Evolutionary conservation across 2,113 vertebrate species (phyloP).

Genomic region (Cyanoderma ruficeps): DNA sequence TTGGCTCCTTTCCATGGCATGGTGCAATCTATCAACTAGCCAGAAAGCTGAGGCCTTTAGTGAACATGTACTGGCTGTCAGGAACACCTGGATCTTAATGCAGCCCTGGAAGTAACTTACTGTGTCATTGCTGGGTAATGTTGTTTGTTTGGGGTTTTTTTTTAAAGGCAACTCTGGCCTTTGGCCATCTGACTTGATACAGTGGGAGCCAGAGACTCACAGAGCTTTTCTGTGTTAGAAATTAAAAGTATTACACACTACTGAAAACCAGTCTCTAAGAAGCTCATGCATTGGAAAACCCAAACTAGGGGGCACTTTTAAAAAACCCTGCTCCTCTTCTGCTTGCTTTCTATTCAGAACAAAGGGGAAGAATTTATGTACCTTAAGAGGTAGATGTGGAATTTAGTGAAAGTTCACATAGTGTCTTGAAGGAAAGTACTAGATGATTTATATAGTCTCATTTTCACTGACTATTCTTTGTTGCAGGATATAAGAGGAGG

Average conservation of each 20-base stretch:
- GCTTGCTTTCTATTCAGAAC: background rate
- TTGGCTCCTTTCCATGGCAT: conserved; percentile 53
- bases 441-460: background rate
- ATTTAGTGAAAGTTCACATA: background rate
- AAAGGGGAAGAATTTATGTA: background rate
- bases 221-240: background rate
- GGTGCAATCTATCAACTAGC: conserved; percentile 19
- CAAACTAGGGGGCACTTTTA: background rate
- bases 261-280: background rate
- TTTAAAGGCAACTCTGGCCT: background rate
- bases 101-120: background rate
- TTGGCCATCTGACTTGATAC: background rate
- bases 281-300: background rate
- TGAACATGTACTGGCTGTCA: background rate
- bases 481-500: background rate
- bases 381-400: background rate
- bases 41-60: background rate
- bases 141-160: background rate
- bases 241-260: background rate
- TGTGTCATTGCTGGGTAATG: background rate
- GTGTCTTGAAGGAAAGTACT: background rate
- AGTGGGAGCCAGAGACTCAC: background rate
- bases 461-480: background rate
- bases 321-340: background rate
- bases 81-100: conserved; percentile 15